These are phyloP conservation scores for Cygnus olor DNA, from an alignment of 2,797 vertebrate species.

Conservation along the genomic window DNA sequence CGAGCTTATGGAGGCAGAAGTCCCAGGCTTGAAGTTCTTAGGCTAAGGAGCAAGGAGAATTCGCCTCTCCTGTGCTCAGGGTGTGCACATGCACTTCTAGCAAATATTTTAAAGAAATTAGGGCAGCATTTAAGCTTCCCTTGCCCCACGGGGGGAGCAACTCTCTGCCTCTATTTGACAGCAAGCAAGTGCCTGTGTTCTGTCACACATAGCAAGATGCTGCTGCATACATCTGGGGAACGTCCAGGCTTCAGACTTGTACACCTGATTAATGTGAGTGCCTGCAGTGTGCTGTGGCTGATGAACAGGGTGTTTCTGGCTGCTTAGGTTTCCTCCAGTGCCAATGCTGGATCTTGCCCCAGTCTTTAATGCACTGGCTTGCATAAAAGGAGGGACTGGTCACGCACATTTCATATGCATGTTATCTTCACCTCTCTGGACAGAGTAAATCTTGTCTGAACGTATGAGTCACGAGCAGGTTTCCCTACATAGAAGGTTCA, in stretches of 20 bases:
- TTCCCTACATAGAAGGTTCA: neutral
- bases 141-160: accelerated
- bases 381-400: neutral
- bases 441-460: neutral
- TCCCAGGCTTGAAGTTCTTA: neutral
- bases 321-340: neutral
- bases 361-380: neutral
- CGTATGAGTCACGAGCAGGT: neutral
- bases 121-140: neutral
- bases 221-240: neutral
- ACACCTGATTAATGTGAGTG: neutral
- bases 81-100: neutral
- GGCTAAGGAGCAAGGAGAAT: neutral
- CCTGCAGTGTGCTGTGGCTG: neutral
- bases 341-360: neutral
- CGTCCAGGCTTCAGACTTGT: neutral
- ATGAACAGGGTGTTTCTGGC: neutral
- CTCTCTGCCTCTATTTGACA: neutral
- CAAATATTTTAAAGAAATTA: neutral
- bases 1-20: neutral
- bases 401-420: neutral
- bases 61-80: neutral
- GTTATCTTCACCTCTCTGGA: neutral
- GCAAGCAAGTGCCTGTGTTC: neutral
- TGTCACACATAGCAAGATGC: neutral